Percentiles rank a stretch among this genome's conserved stretches.
Conservation (phyloP, 2,113 vertebrate species). For the Dicaeum eximium region DNA sequence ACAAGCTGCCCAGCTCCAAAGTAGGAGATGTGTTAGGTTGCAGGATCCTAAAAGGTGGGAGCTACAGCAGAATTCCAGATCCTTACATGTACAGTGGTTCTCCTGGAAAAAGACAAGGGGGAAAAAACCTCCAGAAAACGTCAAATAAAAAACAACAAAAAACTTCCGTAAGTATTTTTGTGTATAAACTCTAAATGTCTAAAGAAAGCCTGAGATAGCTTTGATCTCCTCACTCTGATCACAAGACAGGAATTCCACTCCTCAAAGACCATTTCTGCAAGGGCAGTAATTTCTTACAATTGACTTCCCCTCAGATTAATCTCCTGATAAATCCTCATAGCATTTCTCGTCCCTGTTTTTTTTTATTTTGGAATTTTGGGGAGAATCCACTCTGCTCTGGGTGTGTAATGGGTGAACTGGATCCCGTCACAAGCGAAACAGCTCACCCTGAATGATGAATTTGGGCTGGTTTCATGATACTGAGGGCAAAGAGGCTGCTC, state of each 20-base stretch:
- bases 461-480: neutral
- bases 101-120: neutral
- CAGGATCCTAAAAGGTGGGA: neutral
- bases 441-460: fast-evolving
- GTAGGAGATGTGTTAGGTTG: neutral
- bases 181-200: neutral
- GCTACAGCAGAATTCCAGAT: neutral
- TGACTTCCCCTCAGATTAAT: neutral
- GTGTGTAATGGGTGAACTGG: neutral
- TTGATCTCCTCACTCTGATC: neutral
- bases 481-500: neutral
- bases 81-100: fast-evolving
- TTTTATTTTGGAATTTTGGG: neutral
- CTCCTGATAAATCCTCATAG: fast-evolving
- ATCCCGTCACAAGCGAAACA: neutral
- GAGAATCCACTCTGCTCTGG: neutral
- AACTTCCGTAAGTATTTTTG: neutral
- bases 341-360: neutral
- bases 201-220: neutral
- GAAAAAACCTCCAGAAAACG: neutral
- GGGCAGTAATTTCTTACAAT: neutral
- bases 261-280: neutral
- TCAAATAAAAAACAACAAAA: neutral
- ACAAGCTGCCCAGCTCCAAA: neutral
- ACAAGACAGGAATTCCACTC: neutral